Percentiles rank a stretch among this genome's conserved stretches.
Evolutionary conservation across 2,888 invertebrate genomes (phyloP).

Genomic region (Cantharis flavilabris): DNA sequence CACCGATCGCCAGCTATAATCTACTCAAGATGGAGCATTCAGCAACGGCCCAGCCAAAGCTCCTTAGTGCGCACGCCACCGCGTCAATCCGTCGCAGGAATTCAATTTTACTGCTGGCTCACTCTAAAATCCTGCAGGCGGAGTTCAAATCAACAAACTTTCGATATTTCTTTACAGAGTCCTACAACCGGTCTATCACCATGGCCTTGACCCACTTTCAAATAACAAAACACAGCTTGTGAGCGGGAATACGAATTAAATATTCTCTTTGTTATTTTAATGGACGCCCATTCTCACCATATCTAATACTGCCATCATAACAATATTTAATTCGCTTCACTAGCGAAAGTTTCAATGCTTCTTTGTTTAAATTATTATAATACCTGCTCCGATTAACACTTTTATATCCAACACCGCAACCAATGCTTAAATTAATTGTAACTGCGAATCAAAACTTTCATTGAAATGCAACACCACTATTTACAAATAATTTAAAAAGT

Average conservation of each 20-base stretch:
- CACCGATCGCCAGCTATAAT: slow-evolving; percentile 56
- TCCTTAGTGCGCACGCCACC: slow-evolving; percentile 51
- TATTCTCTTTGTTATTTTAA: not conserved
- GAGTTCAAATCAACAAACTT: not conserved
- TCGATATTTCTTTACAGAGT: not conserved
- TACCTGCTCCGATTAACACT: too few species aligned
- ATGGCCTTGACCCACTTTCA: not conserved
- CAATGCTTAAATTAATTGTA: too few species aligned
- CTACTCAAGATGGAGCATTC: slow-evolving; percentile 59
- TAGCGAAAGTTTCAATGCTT: too few species aligned
- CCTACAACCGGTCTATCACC: not conserved
- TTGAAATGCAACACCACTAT: too few species aligned
- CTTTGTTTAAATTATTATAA: too few species aligned
- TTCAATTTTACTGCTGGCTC: slow-evolving; percentile 10
- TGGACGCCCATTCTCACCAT: too few species aligned
- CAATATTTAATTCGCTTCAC: too few species aligned
- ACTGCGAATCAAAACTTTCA: too few species aligned
- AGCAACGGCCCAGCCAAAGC: slow-evolving; percentile 56
- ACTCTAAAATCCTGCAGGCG: slow-evolving; percentile 7
- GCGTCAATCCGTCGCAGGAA: slow-evolving; percentile 52
- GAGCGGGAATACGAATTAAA: not conserved
- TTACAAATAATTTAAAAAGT: too few species aligned
- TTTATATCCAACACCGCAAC: too few species aligned
- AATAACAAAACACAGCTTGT: not conserved
- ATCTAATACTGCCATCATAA: too few species aligned